Evolutionary conservation across 2,797 vertebrate species (phyloP).

Genomic region (Cottoperca gobio): DNA sequence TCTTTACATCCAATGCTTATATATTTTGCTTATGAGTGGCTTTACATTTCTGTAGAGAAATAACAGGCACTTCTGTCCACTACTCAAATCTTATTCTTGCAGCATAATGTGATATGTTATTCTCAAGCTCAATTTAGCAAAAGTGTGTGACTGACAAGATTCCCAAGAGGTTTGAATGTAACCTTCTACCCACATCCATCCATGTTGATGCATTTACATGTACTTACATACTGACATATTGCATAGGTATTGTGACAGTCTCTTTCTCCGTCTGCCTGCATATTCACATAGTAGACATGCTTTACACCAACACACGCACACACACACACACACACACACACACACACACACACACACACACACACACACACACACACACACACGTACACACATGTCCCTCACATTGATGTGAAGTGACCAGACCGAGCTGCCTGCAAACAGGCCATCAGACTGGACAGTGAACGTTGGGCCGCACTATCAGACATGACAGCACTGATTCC

Average conservation of each 20-base stretch:
- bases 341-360: constrained; percentile 28
- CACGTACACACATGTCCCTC: constrained; percentile 70
- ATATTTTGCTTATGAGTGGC: not conserved
- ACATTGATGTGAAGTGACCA: constrained; percentile 88
- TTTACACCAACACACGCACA: constrained; percentile 34
- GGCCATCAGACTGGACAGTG: constrained; percentile 86
- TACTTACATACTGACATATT: constrained; percentile 43
- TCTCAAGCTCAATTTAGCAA: constrained; percentile 8
- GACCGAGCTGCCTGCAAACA: constrained; percentile 87
- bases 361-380: constrained; percentile 35
- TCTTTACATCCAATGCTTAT: not conserved
- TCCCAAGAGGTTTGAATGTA: constrained; percentile 4
- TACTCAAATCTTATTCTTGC: not conserved
- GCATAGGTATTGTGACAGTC: constrained; percentile 65
- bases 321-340: constrained; percentile 11
- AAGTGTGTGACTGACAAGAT: not conserved
- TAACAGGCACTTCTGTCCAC: not conserved
- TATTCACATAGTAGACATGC: constrained; percentile 51
- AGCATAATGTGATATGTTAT: constrained; percentile 5
- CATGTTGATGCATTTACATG: constrained; percentile 3
- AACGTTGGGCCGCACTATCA: constrained; percentile 79
- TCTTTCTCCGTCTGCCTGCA: constrained; percentile 36
- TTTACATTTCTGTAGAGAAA: not conserved
- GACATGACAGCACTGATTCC: constrained; percentile 86
- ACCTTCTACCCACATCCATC: constrained; percentile 1